Conservation (phyloP, 2,797 vertebrate species). For the Aeoliscus strigatus region DNA sequence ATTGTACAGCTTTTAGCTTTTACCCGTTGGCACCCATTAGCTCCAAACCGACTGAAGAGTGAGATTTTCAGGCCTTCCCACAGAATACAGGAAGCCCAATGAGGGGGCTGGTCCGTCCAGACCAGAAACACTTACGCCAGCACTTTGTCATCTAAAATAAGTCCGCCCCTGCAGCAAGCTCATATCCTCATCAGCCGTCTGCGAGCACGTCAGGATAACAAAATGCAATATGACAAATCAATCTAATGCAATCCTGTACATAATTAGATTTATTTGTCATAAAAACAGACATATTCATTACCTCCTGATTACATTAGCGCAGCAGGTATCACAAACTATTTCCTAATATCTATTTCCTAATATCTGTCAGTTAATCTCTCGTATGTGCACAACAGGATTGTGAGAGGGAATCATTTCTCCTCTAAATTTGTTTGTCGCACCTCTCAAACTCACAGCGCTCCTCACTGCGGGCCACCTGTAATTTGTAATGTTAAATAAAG, state of each 20-base stretch:
- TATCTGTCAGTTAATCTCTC: conserved; percentile 70
- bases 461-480: conserved; percentile 67
- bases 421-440: conserved; percentile 71
- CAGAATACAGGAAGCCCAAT: conserved; percentile 28
- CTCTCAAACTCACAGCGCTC: conserved; percentile 60
- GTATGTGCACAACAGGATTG: conserved; percentile 68
- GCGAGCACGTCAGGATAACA: conserved; percentile 44
- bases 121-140: conserved; percentile 35
- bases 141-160: conserved; percentile 26
- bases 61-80: conserved; percentile 23
- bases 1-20: conserved; percentile 18
- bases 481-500: conserved; percentile 78
- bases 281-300: conserved; percentile 66
- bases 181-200: conserved; percentile 51
- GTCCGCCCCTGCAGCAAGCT: conserved; percentile 50
- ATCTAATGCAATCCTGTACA: conserved; percentile 51
- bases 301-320: conserved; percentile 67
- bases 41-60: conserved; percentile 17
- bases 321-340: conserved; percentile 65
- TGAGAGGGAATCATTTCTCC: conserved; percentile 59
- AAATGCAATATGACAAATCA: conserved; percentile 65
- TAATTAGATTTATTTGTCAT: conserved; percentile 62
- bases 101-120: conserved; percentile 22
- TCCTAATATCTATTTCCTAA: too few species aligned
- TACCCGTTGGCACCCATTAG: conserved; percentile 7